Base-by-base conservation (phyloP, 1,140 invertebrate genomes). In the Parasteatoda tepidariorum region DNA sequence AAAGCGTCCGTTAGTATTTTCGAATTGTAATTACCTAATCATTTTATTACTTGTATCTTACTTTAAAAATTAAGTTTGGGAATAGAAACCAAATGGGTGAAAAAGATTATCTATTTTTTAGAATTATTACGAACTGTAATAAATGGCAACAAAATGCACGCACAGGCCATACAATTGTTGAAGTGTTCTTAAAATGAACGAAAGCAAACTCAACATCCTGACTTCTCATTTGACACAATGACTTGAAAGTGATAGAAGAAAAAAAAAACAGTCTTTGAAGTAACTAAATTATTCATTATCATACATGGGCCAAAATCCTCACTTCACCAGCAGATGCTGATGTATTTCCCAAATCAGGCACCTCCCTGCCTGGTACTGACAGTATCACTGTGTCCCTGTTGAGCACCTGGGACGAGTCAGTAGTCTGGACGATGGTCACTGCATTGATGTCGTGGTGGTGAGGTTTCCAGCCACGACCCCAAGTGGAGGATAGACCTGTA, bases 401-500 rank as follows among this genome's bases (percentile, higher is more conserved):
- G 26, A 84, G 62, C 54, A 86, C 85, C 31, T 84, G 81, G 26
- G 85, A 85, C n/a, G 89, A 89, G 71, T 91, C 90, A 73, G 91
- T 91, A 0, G 92, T 93, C 88, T 93, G 93, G 2, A 94, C 93
- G 85, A 94, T 94, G 0, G 93, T 93, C 28, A 94, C 93, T 38
- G 92, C 89, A 86, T 93, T 93, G 59, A 92, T 91, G 85, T 93
- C 92, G 57, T 92, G 92, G 79, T 85, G 85, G 34, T 85, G 34
- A 13, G 64, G 55, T 48, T 64, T 76, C 57, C 73, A 84, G n/a
- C 68, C 28, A 4, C 48, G 22, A 6, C 28, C 33, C 66, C 61
- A 62, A 2, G 79, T 30, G 33, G 64, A 66, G 28, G 59, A 54
- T 13, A 26, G 26, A 4, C 70, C 61, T 31, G 48, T 26, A 18